Conservation (phyloP, 2,888 invertebrate genomes). For the Drosophila austrosaltans region DNA sequence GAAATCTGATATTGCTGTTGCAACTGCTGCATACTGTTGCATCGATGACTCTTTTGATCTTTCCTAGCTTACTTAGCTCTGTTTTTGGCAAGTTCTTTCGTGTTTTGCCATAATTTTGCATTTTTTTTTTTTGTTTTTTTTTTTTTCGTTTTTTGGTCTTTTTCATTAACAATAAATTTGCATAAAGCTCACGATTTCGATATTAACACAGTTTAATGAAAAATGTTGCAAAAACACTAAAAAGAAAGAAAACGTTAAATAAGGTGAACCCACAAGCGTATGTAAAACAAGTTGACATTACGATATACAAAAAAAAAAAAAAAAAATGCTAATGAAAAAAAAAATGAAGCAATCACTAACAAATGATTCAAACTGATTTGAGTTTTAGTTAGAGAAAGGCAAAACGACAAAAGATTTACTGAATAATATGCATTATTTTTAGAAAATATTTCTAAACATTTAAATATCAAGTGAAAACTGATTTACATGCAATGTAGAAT, state of each 20-base stretch:
- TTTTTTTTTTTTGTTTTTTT: neutral
- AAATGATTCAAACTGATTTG: neutral
- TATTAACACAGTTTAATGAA: conserved; percentile 74
- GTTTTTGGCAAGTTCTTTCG: conserved; percentile 56
- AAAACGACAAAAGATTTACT: too few species aligned
- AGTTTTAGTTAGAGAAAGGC: neutral
- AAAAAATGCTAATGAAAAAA: neutral
- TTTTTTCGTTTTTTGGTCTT: neutral
- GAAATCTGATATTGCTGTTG: conserved; percentile 9
- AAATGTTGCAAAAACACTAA: conserved; percentile 48
- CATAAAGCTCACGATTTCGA: conserved; percentile 77
- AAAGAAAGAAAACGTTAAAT: conserved; percentile 23
- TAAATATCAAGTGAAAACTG: too few species aligned
- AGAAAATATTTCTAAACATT: too few species aligned
- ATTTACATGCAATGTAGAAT: too few species aligned
- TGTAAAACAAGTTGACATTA: conserved; percentile 36
- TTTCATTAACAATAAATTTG: conserved; percentile 78
- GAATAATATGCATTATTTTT: too few species aligned
- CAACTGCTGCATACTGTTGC: conserved; percentile 3
- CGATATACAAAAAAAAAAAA: neutral
- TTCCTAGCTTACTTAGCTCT: conserved; percentile 4
- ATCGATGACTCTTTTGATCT: conserved; percentile 17
- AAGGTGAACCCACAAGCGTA: conserved; percentile 33
- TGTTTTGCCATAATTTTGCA: conserved; percentile 69
- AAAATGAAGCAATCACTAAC: neutral